Base-by-base conservation (phyloP, 2,797 vertebrate genomes). In the Phalanger gymnotis region DNA sequence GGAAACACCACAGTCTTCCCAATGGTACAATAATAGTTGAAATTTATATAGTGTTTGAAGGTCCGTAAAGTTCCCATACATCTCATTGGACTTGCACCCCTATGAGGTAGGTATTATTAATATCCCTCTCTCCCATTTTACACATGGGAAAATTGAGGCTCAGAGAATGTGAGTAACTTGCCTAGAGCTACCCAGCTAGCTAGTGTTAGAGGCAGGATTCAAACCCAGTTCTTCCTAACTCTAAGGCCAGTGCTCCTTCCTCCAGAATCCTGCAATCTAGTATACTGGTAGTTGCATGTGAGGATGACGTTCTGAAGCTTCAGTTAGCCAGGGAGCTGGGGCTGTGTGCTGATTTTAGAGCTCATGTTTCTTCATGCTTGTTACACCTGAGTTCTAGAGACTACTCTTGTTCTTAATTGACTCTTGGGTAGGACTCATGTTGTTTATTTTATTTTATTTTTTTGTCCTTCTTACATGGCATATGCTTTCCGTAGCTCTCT, bases 401-500 rank as follows among this genome's bases (percentile, higher is more conserved):
- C 57, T 66, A 47, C 2, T 57, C 87, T 91, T 96, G 14, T 52
- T 92, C 31, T 58, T 90, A 96, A 94, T 94, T 98, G 73, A 91
- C 40, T 95, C 56, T 93, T 96, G 40, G 81, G 58, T 93, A 92
- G 92, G 94, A 92, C 47, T 94, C 57, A 40, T 87, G 19, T 87
- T 95, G 92, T 96, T 96, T 96, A 90, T 96, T 96, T 94, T 25
- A 47, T 54, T 91, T 91, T 57, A 96, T 93, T 40, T 19, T 90
- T 95, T 81, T 90, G 51, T 34, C 19, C 90, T 53, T 52, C n/a
- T 96, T 95, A 91, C 73, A 55, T 54, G 91, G 53, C 95, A 92
- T 96, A 94, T 96, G 93, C 81, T 96, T 97, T 94, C 90, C 93
- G 87, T 96, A 90, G 94, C 56, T 92, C 34, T 94, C 40, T 92